Evolutionary conservation across 1,140 invertebrate genomes (phyloP), one percentile per base, ranked within the genome.

Genomic region (Zaprionus africanus): DNA sequence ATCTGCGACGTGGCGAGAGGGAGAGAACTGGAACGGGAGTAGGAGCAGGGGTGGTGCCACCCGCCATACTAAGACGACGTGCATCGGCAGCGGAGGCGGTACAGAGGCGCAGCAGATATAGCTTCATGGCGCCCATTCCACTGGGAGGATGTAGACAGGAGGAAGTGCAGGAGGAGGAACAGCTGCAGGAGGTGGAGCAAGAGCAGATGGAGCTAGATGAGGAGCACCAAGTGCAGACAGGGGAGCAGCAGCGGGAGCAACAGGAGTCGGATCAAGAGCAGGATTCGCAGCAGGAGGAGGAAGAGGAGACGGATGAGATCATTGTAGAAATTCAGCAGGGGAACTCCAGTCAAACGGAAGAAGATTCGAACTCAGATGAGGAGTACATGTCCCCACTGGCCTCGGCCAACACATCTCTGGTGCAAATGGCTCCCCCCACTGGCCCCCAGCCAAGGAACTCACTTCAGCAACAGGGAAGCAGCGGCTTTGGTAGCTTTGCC

Each of bases 371-470:
- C 4, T 41, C 69, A 2, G 84, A 83, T 1, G 61, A 57, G 1
- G 72, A 75, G 28, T 85, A 76, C 24, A 0, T 73, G n/a, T 90
- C 84, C 15, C 84, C 85, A 5, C 13, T 76, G 46, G 26, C 46
- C 2, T 60, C 75, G 0, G 51, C 65, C 2, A 54, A 84, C 38
- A 59, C 46, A 1, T 82, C 78, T 0, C 24, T 68, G 7, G 28
- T 49, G 9, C 43, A 41, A 46, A 53, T 51, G 36, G 49, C 46
- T 0, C 66, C 78, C 0, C 78, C 85, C 1, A 36, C 24, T 24
- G 91, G 91, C 0, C 91, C 91, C 5, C 76, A 91, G 56, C 73
- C 81, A 13, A 78, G 91, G 2, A 61, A 56, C 26, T 81, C 91
- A 6, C 19, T 75, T 0, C 59, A 63, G 51, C 2, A 34, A 11